Conservation (phyloP, 2,113 vertebrate genomes). For the Syngnathus scovelli region DNA sequence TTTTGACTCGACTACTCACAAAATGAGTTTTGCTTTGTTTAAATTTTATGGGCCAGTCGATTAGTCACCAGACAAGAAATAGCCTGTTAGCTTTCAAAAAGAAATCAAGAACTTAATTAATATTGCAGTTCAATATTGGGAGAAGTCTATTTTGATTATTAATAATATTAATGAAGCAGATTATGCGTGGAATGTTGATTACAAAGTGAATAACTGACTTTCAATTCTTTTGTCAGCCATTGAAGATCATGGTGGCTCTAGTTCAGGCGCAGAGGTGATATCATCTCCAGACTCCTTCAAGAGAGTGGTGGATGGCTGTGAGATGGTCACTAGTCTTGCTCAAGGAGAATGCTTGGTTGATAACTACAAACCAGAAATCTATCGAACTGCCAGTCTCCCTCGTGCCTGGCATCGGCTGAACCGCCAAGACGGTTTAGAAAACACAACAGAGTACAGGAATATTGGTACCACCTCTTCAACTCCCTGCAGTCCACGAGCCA, state of each 20-base stretch:
- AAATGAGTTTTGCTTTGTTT: not conserved
- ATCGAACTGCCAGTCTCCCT: slow-evolving; percentile 80
- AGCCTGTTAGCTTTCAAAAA: not conserved
- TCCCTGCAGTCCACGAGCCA: slow-evolving; percentile 75
- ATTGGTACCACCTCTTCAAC: slow-evolving; percentile 65
- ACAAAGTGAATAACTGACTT: not conserved
- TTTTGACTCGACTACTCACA: not conserved
- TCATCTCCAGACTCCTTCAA: slow-evolving; percentile 76
- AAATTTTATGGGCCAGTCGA: not conserved
- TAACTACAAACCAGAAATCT: slow-evolving; percentile 64
- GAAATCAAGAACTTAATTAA: not conserved
- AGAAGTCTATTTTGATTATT: not conserved
- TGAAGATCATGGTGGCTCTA: slow-evolving; percentile 69
- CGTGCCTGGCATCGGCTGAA: slow-evolving; percentile 72
- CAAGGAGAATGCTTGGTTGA: slow-evolving; percentile 65
- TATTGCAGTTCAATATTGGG: not conserved
- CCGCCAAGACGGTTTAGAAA: slow-evolving; percentile 75
- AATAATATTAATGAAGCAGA: not conserved
- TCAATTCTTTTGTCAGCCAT: slow-evolving; percentile 16
- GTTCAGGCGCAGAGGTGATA: slow-evolving; percentile 68
- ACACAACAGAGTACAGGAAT: slow-evolving; percentile 57
- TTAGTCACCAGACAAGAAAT: not conserved
- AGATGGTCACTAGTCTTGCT: slow-evolving; percentile 58
- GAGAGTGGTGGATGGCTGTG: slow-evolving; percentile 86
- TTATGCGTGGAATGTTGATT: not conserved